Percentiles rank a stretch among this genome's conserved stretches.
Conservation (phyloP, 2,888 invertebrate species). For the Rhorus exstirpatorius region DNA sequence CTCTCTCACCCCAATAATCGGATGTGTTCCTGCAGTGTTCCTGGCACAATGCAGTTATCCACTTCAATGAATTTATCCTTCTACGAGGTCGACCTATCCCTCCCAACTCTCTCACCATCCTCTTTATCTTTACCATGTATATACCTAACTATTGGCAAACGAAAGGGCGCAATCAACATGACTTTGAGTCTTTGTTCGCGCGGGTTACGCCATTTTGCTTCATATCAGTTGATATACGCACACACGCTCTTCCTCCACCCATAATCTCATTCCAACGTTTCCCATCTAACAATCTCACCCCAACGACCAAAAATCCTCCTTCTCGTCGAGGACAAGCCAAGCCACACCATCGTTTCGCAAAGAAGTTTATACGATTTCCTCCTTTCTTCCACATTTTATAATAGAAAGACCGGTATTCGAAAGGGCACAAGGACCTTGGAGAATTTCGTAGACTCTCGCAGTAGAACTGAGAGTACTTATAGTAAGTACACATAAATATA, state of each 20-base stretch:
- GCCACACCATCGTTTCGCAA: conserved; percentile 28
- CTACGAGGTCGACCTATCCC: conserved; percentile 58
- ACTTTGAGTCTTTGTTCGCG: background rate
- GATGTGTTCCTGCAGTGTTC: conserved; percentile 84
- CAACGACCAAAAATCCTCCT: conserved; percentile 46
- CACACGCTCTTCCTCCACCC: conserved; percentile 52
- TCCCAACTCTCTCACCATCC: conserved; percentile 40
- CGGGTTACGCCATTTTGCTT: background rate
- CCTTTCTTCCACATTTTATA: conserved; percentile 31
- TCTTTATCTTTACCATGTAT: conserved; percentile 34
- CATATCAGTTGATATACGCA: background rate
- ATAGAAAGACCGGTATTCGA: background rate
- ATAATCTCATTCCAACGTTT: conserved; percentile 37
- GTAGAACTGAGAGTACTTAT: background rate
- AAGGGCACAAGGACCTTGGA: conserved; percentile 30
- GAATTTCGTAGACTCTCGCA: conserved; percentile 2
- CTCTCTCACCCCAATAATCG: conserved; percentile 82
- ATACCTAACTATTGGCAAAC: background rate
- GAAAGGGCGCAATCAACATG: conserved; percentile 1
- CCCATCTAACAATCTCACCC: conserved; percentile 45
- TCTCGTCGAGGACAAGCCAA: conserved; percentile 29
- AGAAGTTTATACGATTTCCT: conserved; percentile 54
- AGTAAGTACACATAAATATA: background rate
- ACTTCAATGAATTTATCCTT: conserved; percentile 83
- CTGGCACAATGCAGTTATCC: conserved; percentile 85